Base-by-base conservation (phyloP, 2,888 invertebrate species). In the Barypeithes pellucidus region DNA sequence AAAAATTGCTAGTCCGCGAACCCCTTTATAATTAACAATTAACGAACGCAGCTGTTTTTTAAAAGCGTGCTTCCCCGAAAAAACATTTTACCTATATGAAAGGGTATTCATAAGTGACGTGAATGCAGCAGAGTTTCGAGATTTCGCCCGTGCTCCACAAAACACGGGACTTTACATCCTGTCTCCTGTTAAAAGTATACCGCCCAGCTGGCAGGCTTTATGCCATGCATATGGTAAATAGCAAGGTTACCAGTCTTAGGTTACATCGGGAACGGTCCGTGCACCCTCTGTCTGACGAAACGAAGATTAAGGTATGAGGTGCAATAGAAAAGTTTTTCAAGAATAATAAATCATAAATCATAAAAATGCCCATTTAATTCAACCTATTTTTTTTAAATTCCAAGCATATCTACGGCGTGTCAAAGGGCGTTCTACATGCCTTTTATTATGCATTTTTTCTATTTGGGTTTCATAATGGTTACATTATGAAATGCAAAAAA, bases 151-250 rank as follows among this genome's bases (percentile, higher is more conserved):
- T 72, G 72, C 72, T 47, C 50, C 36, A 60, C 41, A 72, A 52
- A 72, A 72, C 50, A 66, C 59, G 67, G 61, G 50, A 60, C 33
- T 52, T 61, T 24, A 52, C 72, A 72, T 72, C 72, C 72, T 66
- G 72, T 61, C 65, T 72, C 33, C 66, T 65, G 60, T 72, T 60
- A 47, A 16, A 54, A 11, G 50, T 60, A 33, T 24, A 57, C 67
- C 60, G 33, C 67, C 62, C 72, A 72, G 72, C 72, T 72, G 72
- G 33, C 24, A 16, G 60, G 50, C 52, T 61, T 39, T 22, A 50
- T 41, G 54, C 36, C 62, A 29, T 52, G 45, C 69, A 69, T 62
- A 69, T 69, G 69, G 69, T 61, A 63, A 59, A 59, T 60, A 60
- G 66, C 45, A 63, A 63, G 45, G 29, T 45, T 24, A 63, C 36